Percentiles rank a stretch among this genome's conserved stretches.
Conservation (phyloP, 2,797 vertebrate species). For the Syngnathus acus region DNA sequence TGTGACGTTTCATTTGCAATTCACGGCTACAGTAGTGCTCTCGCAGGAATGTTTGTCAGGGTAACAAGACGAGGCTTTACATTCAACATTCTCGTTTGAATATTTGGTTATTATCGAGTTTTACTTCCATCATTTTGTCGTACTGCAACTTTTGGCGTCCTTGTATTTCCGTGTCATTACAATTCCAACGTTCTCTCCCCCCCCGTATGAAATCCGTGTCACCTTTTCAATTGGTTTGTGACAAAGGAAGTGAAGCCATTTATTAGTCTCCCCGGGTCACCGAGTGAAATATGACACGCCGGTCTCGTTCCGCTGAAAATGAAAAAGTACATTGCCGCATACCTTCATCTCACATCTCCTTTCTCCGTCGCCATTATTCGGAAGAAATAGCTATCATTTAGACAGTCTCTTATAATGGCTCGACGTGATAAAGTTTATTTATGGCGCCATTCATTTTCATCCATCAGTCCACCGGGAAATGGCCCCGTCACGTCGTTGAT, state of each 20-base stretch:
- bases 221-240: conserved; percentile 59
- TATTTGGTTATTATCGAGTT: not conserved
- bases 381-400: conserved; percentile 67
- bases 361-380: conserved; percentile 45
- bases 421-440: conserved; percentile 69
- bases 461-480: conserved; percentile 55
- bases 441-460: conserved; percentile 67
- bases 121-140: not conserved
- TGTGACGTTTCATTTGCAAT: conserved; percentile 45
- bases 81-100: not conserved
- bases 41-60: conserved; percentile 36
- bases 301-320: conserved; percentile 57
- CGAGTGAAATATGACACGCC: conserved; percentile 63
- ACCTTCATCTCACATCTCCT: conserved; percentile 45
- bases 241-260: conserved; percentile 54
- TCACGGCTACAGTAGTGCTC: conserved; percentile 19
- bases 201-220: conserved; percentile 48
- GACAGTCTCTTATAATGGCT: conserved; percentile 61
- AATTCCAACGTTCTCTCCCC: conserved; percentile 24
- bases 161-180: conserved; percentile 8
- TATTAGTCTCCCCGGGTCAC: conserved; percentile 64
- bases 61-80: conserved; percentile 15
- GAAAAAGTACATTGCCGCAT: conserved; percentile 54
- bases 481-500: conserved; percentile 27
- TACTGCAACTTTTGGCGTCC: not conserved